Base-by-base conservation (phyloP, 1,140 invertebrate species). In the Mycetomoellerius zeteki region DNA sequence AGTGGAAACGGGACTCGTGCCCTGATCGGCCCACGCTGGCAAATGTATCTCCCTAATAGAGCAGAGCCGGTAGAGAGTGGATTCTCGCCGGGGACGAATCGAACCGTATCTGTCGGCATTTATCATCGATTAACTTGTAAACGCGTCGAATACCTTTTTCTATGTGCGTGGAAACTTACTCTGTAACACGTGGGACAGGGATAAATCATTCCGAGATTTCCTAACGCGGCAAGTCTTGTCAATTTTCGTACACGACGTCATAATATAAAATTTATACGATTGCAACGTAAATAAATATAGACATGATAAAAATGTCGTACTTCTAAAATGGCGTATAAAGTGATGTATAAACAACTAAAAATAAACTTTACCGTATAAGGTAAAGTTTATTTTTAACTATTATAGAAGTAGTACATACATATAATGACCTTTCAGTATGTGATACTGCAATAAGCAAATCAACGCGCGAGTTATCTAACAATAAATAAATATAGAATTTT, bases 111-210 rank as follows among this genome's bases (percentile, higher is more conserved):
- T 88, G 89, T 88, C 89, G 92, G 94, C 92, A 94, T 95, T 95
- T 95, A 94, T 94, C 93, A 95, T 94, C 94, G 93, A 95, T 94
- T 94, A 94, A 92, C 91, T 90, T 71, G 86, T 89, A 91, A 90
- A 90, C 90, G 88, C 87, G 64, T 84, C 19, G 14, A 21, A 12
- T 54, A 21, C 54, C 65, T 75, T 82, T 73, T 3, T 56, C 27
- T n/a, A 21, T 27, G 21, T 7, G 33, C 21, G 27, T 6, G 24
- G 30, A 24, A 71, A 37, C 47, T 81, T 37, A 69, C n/a, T 37
- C 27, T 12, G 21, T 0, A 64, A n/a, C 58, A 30, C 37, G 24
- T 21, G 24, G 24, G 6, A 33, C 3, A 33, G 37, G 10, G 24
- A 77, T 37, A 78, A 62, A 78, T 78, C 37, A 12, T 30, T 47